These are phyloP conservation scores for Lingula anatina DNA, from an alignment of 2,888 invertebrate species.

Conservation along the genomic window DNA sequence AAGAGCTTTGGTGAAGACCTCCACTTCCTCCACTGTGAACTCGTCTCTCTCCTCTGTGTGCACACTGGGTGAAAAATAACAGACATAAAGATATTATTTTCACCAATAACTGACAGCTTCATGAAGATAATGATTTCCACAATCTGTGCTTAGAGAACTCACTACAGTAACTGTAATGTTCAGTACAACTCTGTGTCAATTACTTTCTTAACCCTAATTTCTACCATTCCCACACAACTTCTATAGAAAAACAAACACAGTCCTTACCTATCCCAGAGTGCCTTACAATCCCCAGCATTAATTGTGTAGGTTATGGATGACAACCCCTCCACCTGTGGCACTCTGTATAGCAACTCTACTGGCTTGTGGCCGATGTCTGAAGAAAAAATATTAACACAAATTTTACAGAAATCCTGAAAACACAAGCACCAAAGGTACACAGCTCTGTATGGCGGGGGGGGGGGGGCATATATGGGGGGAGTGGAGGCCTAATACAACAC, in stretches of 20 bases:
- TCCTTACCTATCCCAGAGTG: constrained; percentile 30
- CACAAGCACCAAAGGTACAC: too few relatives aligned
- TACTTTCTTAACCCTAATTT: neutral
- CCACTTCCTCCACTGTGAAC: constrained; percentile 26
- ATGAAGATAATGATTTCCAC: too few relatives aligned
- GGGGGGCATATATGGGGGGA: too few relatives aligned
- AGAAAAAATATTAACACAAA: too few relatives aligned
- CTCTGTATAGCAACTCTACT: constrained; percentile 27
- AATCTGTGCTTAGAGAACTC: neutral
- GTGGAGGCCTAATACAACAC: too few relatives aligned
- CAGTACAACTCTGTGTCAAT: neutral
- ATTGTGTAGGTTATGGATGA: constrained; percentile 28
- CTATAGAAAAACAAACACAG: too few relatives aligned
- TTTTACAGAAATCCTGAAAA: too few relatives aligned
- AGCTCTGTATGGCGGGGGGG: too few relatives aligned
- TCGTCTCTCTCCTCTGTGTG: constrained; percentile 16
- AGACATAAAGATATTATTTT: neutral
- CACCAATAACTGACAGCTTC: neutral
- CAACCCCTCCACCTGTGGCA: constrained; percentile 30
- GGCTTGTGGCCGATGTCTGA: constrained; percentile 16
- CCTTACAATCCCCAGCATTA: constrained; percentile 24
- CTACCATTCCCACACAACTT: too few relatives aligned
- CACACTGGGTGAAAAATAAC: constrained; percentile 14
- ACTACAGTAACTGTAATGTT: neutral
- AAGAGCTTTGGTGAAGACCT: constrained; percentile 20